A percentile compares a stretch with the other conserved stretches of the same genome.
Evolutionary conservation across 2,113 vertebrate species (phyloP).

Genomic region (Chiloscyllium plagiosum): DNA sequence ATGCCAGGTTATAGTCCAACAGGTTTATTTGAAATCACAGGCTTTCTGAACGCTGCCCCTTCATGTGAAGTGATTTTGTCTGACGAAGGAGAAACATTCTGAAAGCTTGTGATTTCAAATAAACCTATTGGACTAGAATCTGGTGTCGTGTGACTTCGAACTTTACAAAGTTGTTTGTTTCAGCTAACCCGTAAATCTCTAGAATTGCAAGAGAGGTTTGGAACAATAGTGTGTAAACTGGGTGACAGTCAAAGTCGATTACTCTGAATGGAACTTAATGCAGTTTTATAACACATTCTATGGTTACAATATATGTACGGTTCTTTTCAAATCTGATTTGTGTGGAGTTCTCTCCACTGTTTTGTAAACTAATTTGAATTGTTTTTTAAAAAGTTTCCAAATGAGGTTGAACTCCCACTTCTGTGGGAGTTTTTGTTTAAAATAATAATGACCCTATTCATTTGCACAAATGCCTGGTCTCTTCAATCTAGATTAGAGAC

Average conservation of each 20-base stretch:
- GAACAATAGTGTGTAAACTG: neutral
- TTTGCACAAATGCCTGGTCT: neutral
- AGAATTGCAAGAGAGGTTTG: neutral
- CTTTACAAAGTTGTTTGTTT: neutral
- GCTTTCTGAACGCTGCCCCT: too few species aligned
- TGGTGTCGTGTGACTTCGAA: too few species aligned
- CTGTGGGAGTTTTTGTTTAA: neutral
- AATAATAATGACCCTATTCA: slow-evolving; percentile 18
- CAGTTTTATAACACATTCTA: neutral
- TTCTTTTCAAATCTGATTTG: neutral
- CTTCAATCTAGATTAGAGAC: neutral
- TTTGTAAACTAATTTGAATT: neutral
- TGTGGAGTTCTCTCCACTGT: neutral
- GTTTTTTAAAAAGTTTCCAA: neutral
- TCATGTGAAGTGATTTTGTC: too few species aligned
- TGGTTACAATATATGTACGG: neutral
- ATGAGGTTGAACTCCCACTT: neutral
- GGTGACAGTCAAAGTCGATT: neutral
- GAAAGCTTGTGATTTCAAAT: too few species aligned
- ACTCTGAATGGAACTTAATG: neutral
- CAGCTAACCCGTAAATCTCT: neutral
- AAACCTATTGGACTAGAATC: too few species aligned
- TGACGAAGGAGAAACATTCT: too few species aligned
- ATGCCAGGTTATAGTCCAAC: too few species aligned
- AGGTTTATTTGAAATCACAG: too few species aligned